Percentiles rank a stretch among this genome's conserved stretches.
Evolutionary conservation across 1,140 invertebrate species (phyloP).

Genomic region (Lineus longissimus): DNA sequence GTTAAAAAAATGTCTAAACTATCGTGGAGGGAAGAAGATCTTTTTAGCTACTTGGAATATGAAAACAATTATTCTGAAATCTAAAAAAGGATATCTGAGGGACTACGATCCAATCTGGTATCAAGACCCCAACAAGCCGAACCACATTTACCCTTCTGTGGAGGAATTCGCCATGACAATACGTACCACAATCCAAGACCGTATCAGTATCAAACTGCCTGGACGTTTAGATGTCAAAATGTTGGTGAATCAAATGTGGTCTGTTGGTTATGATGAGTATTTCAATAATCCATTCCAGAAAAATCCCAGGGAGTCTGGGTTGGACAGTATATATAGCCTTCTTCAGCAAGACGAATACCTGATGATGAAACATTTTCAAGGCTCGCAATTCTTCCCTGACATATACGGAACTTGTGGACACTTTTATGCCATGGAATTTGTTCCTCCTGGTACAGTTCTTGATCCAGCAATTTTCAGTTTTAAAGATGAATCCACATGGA

Average conservation of each 20-base stretch:
- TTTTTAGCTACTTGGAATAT: slow-evolving; percentile 19
- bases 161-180: slow-evolving; percentile 12
- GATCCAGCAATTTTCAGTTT: slow-evolving; percentile 32
- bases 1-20: slow-evolving; percentile 34
- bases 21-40: slow-evolving; percentile 37
- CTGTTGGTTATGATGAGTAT: slow-evolving; percentile 21
- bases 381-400: slow-evolving; percentile 63
- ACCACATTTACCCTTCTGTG: slow-evolving; percentile 5
- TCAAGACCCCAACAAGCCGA: not conserved
- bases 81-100: not conserved
- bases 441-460: slow-evolving; percentile 47
- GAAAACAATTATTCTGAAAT: slow-evolving; percentile 20
- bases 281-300: slow-evolving; percentile 7
- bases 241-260: slow-evolving; percentile 30
- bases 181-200: slow-evolving; percentile 11
- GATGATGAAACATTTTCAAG: slow-evolving; percentile 59
- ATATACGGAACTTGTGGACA: slow-evolving; percentile 66
- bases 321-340: slow-evolving; percentile 63
- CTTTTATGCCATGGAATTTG: slow-evolving; percentile 62
- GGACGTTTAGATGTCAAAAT: slow-evolving; percentile 10
- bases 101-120: slow-evolving; percentile 9
- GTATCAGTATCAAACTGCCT: slow-evolving; percentile 16
- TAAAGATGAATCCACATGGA: slow-evolving; percentile 55
- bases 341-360: slow-evolving; percentile 67
- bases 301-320: slow-evolving; percentile 26